Conservation (phyloP, 2,113 vertebrate genomes). For the Ceyx cyanopectus region DNA sequence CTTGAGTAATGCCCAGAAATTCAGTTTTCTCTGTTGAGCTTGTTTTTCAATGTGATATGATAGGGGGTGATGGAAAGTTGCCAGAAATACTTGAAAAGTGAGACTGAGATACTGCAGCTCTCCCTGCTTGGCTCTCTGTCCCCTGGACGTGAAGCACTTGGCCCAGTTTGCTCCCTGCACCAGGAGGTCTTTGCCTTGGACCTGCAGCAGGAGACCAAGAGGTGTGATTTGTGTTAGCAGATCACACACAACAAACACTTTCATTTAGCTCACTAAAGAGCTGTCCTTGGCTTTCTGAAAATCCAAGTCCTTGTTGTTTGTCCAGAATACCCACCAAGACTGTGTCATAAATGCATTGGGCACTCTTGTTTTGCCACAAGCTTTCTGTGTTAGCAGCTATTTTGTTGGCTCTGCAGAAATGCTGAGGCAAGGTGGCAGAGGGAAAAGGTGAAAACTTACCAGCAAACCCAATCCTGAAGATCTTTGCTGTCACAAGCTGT, state of each 20-base stretch:
- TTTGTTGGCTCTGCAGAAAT: not conserved
- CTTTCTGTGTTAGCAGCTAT: not conserved
- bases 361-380: not conserved
- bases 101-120: not conserved
- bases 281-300: not conserved
- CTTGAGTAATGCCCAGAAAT: not conserved
- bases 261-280: not conserved
- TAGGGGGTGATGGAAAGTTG: not conserved
- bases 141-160: not conserved
- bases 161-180: rapidly evolving
- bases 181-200: not conserved
- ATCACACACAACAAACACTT: not conserved
- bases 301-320: not conserved
- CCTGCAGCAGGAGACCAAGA: not conserved
- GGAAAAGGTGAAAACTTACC: not conserved
- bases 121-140: too few species aligned
- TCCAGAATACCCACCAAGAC: not conserved
- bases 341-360: not conserved
- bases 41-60: not conserved
- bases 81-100: not conserved
- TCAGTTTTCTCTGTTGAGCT: not conserved
- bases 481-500: not conserved
- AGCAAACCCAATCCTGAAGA: not conserved
- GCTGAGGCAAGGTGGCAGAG: not conserved
- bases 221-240: not conserved